Percentiles rank a stretch among this genome's conserved stretches.
These are phyloP conservation scores for Azorinus chamasolen DNA, from an alignment of 2,888 invertebrate species.

Conservation along the genomic window DNA sequence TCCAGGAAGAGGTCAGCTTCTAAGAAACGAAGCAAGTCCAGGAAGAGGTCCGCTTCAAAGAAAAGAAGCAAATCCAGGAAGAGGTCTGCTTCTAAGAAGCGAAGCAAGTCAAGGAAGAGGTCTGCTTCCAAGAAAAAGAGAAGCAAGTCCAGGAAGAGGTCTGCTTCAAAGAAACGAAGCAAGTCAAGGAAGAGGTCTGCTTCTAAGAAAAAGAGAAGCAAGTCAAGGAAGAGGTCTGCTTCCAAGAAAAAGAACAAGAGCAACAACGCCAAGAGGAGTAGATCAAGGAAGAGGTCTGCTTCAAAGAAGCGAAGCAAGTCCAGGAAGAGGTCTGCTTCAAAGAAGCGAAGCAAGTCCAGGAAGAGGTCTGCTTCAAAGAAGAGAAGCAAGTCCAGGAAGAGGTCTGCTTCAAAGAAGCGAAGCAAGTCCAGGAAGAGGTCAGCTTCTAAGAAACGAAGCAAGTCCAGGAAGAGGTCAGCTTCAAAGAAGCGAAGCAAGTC, in stretches of 20 bases:
- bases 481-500: slow-evolving; percentile 31
- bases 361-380: slow-evolving; percentile 45
- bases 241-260: slow-evolving; percentile 37
- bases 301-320: slow-evolving; percentile 55
- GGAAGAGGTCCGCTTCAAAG: slow-evolving; percentile 47
- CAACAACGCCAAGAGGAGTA: slow-evolving; percentile 35
- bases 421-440: slow-evolving; percentile 34
- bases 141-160: slow-evolving; percentile 36
- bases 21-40: slow-evolving; percentile 50
- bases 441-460: slow-evolving; percentile 29
- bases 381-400: slow-evolving; percentile 44
- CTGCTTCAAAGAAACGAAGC: slow-evolving; percentile 38
- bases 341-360: slow-evolving; percentile 36
- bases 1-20: slow-evolving; percentile 47
- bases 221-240: slow-evolving; percentile 27
- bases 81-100: slow-evolving; percentile 37
- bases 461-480: slow-evolving; percentile 30
- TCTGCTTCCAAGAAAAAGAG: slow-evolving; percentile 41
- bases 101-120: slow-evolving; percentile 55
- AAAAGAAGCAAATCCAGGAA: slow-evolving; percentile 39
- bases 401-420: slow-evolving; percentile 27
- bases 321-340: slow-evolving; percentile 41
- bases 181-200: too few species aligned
- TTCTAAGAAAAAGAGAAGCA: slow-evolving; percentile 36
- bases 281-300: slow-evolving; percentile 31